Conservation (phyloP, 2,113 vertebrate species). For the Poecilia latipinna region DNA sequence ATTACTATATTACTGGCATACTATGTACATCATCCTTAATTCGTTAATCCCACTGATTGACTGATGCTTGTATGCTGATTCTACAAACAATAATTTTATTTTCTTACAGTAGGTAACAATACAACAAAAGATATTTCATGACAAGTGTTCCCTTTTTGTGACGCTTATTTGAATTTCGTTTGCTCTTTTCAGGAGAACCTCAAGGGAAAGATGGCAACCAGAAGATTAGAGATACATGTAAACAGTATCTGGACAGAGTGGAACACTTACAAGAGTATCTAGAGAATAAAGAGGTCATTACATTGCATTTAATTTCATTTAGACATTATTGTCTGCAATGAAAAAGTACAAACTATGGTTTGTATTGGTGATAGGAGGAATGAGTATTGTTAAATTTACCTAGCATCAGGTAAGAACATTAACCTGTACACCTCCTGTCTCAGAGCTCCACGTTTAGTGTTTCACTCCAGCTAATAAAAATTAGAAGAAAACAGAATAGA, state of each 20-base stretch:
- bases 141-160: background rate
- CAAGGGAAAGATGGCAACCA: constrained; percentile 85
- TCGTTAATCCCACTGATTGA: background rate
- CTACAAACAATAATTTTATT: no score
- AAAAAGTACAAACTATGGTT: background rate
- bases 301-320: constrained; percentile 12
- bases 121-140: background rate
- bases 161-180: background rate
- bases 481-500: background rate
- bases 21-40: background rate
- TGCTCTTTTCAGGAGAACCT: constrained; percentile 77
- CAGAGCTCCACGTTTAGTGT: background rate
- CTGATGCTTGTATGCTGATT: background rate
- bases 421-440: background rate
- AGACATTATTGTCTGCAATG: background rate
- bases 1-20: background rate
- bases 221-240: constrained; percentile 83
- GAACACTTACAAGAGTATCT: constrained; percentile 79
- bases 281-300: constrained; percentile 77
- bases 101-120: background rate
- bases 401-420: background rate
- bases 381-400: background rate
- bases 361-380: background rate
- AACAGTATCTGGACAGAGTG: constrained; percentile 82
- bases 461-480: background rate